Conservation (phyloP, 2,113 vertebrate species). For the Leiothrix lutea region DNA sequence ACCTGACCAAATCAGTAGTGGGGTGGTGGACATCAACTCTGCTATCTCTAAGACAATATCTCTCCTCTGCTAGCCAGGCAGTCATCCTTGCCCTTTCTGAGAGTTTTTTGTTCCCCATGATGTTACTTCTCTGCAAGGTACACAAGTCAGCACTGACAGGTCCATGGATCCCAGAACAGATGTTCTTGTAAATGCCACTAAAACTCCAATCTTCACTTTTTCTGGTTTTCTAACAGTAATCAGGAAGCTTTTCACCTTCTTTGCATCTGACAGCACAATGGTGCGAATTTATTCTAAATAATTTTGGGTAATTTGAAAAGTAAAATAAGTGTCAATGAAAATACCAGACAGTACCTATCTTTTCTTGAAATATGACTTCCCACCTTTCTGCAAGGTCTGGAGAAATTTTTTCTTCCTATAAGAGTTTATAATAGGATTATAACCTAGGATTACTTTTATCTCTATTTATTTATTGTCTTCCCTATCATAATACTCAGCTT, state of each 20-base stretch:
- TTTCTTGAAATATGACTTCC: not conserved
- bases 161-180: not conserved
- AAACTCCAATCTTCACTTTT: not conserved
- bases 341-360: not conserved
- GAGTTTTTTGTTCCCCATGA: not conserved
- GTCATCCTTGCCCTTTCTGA: not conserved
- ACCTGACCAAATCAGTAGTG: not conserved
- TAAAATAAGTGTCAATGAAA: not conserved
- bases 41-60: not conserved
- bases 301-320: not conserved
- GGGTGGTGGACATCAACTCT: not conserved
- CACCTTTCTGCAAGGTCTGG: not conserved
- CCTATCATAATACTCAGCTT: not conserved
- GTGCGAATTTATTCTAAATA: not conserved
- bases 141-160: not conserved
- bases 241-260: not conserved
- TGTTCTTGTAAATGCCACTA: not conserved
- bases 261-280: not conserved
- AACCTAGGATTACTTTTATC: not conserved
- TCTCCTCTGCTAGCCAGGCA: not conserved
- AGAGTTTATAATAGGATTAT: not conserved
- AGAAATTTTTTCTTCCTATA: not conserved
- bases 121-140: not conserved
- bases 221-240: not conserved
- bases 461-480: constrained; percentile 8